Evolutionary conservation across 1,140 invertebrate species (phyloP).

Genomic region (Ceratitis capitata): DNA sequence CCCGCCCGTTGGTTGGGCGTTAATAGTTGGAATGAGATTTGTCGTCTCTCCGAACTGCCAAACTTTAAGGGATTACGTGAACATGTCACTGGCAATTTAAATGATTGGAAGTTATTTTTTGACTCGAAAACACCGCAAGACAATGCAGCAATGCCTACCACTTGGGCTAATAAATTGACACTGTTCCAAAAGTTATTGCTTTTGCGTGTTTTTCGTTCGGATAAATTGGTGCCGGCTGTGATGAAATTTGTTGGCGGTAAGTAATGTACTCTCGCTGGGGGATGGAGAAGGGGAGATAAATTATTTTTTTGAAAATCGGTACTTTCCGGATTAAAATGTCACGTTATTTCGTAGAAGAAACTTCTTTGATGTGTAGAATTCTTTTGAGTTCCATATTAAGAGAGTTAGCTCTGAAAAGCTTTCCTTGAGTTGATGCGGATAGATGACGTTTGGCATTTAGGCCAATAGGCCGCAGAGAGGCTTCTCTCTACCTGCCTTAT

Average conservation of each 20-base stretch:
- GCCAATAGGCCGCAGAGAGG: no score
- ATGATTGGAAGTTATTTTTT: slow-evolving; percentile 80
- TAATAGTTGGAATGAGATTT: slow-evolving; percentile 88
- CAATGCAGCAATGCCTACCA: slow-evolving; percentile 71
- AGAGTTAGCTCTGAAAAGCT: no score
- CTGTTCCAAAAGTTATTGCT: slow-evolving; percentile 82
- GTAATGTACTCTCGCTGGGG: no score
- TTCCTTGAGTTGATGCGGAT: no score
- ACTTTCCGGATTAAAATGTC: no score
- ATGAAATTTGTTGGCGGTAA: slow-evolving; percentile 79
- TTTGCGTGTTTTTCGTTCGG: slow-evolving; percentile 83
- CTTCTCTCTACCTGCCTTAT: no score
- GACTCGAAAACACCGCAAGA: slow-evolving; percentile 77
- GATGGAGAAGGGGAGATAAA: neutral
- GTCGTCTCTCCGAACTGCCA: slow-evolving; percentile 67
- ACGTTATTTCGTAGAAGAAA: no score
- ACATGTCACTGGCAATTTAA: slow-evolving; percentile 69
- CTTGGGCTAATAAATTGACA: slow-evolving; percentile 73
- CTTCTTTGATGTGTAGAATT: no score
- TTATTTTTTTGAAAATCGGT: neutral
- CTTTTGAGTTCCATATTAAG: no score
- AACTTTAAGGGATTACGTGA: slow-evolving; percentile 72
- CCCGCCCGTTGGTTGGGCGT: slow-evolving; percentile 77
- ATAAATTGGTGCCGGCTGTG: slow-evolving; percentile 88
- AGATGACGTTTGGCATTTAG: no score